Base-by-base conservation (phyloP, 2,888 invertebrate species). In the Drosophila kanekoi region DNA sequence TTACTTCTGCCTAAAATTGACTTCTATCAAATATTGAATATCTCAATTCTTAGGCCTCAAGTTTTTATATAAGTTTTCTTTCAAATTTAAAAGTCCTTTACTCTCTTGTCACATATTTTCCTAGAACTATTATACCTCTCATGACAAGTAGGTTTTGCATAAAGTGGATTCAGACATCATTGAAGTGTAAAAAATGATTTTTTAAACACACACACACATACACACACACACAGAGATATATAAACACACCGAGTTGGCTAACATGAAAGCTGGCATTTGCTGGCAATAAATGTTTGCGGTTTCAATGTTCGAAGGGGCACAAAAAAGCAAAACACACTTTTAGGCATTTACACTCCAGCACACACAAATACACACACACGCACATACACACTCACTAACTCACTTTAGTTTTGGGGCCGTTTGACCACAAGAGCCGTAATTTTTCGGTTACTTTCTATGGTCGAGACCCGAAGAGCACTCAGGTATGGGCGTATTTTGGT, bases 211-310 rank as follows among this genome's bases (percentile, higher is more conserved):
- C 32, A 16, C 16, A 32, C 48, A 20, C 23, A 14, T 6, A 6
- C 8, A 38, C n/a, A n/a, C 1, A 73, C 62, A 47, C 62, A 61
- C 40, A 65, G 57, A 49, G 63, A n/a, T 14, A 10, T 1, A 3
- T 20, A n/a, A 1, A 73, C 62, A 47, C 62, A 61, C 40, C 67
- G 57, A 49, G 63, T 76, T 57, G 61, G 72, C 58, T 62, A 85
- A 83, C 83, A 85, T 83, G 66, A 83, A 83, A 83, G 88, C 77
- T 70, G 82, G 85, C 79, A 79, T 87, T 82, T 81, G 77, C 65
- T 73, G 69, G 87, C 77, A 82, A 87, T 85, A 87, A 87, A 87
- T 87, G 83, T 85, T 87, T 83, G 83, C 70, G 83, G 82, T 79
- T 74, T 72, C 82, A 61, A 66, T 69, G 81, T 82, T 81, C 77